Conservation (phyloP, 35 echinoderm and acorn worm genomes). For the Lytechinus variegatus region DNA sequence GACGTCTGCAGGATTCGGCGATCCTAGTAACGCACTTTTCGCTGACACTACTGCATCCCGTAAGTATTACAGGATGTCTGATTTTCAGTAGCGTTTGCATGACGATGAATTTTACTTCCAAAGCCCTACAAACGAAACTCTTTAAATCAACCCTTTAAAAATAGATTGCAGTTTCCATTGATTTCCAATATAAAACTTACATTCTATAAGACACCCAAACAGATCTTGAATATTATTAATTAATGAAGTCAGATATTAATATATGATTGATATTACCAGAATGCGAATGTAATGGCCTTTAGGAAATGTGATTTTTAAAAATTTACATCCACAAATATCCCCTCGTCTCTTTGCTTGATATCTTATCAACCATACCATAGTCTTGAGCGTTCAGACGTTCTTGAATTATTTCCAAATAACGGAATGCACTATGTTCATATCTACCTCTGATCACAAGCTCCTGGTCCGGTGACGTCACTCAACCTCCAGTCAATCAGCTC, state of each 20-base stretch:
- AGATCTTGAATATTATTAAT: too few species aligned
- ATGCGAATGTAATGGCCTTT: too few species aligned
- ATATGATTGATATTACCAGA: too few species aligned
- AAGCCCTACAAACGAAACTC: not conserved
- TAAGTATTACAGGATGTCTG: not conserved
- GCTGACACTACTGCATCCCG: slow-evolving; percentile 22
- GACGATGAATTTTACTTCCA: not conserved
- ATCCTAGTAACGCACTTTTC: not conserved
- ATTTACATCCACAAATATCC: too few species aligned
- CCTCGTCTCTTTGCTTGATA: not conserved
- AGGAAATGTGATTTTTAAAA: too few species aligned
- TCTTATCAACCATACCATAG: not conserved
- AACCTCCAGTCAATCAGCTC: not conserved
- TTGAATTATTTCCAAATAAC: not conserved
- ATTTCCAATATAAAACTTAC: too few species aligned
- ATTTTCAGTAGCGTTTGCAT: not conserved
- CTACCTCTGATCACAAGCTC: not conserved
- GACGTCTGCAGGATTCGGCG: slow-evolving; percentile 18
- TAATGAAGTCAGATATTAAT: too few species aligned
- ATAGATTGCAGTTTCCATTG: too few species aligned
- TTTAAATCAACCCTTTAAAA: too few species aligned
- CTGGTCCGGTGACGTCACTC: slow-evolving; percentile 25
- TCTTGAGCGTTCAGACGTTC: not conserved
- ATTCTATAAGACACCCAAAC: too few species aligned
- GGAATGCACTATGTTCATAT: not conserved